Base-by-base conservation (phyloP, 1,140 invertebrate genomes). In the Brachionus asplanchnoidis region DNA sequence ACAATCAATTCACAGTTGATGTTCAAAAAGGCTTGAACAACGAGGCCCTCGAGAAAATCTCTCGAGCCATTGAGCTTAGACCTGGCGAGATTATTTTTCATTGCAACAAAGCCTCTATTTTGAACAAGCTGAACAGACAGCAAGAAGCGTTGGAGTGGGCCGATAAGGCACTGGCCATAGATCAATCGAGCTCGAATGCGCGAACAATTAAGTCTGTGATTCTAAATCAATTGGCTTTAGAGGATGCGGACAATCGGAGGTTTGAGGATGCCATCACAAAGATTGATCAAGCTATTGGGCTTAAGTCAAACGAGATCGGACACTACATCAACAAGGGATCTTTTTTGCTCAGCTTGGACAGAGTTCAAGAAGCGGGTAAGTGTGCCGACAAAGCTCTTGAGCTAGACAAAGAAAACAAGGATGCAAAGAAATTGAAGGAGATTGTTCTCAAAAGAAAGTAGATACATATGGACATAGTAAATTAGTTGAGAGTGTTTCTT, bases 291-390 rank as follows among this genome's bases (percentile, higher is more conserved):
- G 40, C 73, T 11, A 77, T 77, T 77, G 40, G 12, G 14, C 14
- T 77, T 12, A 77, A 36, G 26, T 44, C 73, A 9, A 77, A 77
- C 32, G 73, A 77, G 17, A 50, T 77, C 5, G 73, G 73, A 46
- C 73, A 77, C 46, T 77, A 26, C 20, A 77, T 77, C 7, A 77
- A 77, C 42, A 77, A 77, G 14, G 73, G 73, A 20, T 77, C 73
- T 5, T 46, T 46, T 77, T 77, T 77, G 26, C n/a, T 77, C 12
- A 46, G 17, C 46, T 26, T 77, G 42, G 17, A 77, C 40, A 8
- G 73, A 7, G 11, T 46, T 23, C 40, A 77, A 20, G 73, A 77
- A 12, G 73, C 73, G 7, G 17, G 1, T 8, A 20, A 77, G 44
- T 20, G 14, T 50, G 73, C 73, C 11, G 73, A 77, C 17, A 46